phyloP scores from a whole-genome alignment of 2,797 vertebrate species.

The Cryptoprocta ferox region DNA sequence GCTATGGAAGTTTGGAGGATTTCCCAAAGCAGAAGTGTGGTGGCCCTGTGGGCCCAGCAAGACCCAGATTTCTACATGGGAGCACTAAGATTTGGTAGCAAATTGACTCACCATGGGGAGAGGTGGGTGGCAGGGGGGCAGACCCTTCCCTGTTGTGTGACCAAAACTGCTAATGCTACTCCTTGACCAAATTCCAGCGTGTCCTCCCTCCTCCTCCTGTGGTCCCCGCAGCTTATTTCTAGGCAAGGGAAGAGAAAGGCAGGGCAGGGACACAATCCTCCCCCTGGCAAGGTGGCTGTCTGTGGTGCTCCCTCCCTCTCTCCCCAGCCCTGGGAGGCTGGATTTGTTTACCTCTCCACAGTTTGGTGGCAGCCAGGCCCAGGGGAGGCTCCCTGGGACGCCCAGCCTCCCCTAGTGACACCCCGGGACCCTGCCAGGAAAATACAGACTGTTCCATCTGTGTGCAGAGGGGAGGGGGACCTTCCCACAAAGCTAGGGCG shows the following conservation, averaged over 20 bases:
- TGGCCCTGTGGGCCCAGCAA: background rate
- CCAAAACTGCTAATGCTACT: background rate
- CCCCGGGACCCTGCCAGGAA: constrained; percentile 57
- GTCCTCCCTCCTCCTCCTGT: background rate
- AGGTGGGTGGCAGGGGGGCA: background rate
- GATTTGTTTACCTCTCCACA: constrained; percentile 74
- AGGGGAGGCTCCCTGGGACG: constrained; percentile 68
- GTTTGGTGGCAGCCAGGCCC: constrained; percentile 66
- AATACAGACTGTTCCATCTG: constrained; percentile 71
- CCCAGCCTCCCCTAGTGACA: constrained; percentile 44
- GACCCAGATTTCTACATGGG: background rate
- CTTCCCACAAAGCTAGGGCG: background rate
- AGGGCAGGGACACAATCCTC: background rate
- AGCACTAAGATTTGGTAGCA: background rate
- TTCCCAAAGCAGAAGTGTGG: constrained; percentile 27
- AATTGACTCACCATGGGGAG: background rate
- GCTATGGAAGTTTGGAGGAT: constrained; percentile 6
- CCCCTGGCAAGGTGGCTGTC: background rate
- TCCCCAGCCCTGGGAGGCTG: background rate
- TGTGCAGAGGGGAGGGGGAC: constrained; percentile 43
- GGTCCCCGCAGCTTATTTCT: background rate
- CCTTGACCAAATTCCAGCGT: background rate
- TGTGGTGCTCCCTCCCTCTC: background rate
- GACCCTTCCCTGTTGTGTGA: background rate
- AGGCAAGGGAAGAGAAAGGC: background rate